Conservation (phyloP, 2,888 invertebrate genomes). For the Diarsia mendica region DNA sequence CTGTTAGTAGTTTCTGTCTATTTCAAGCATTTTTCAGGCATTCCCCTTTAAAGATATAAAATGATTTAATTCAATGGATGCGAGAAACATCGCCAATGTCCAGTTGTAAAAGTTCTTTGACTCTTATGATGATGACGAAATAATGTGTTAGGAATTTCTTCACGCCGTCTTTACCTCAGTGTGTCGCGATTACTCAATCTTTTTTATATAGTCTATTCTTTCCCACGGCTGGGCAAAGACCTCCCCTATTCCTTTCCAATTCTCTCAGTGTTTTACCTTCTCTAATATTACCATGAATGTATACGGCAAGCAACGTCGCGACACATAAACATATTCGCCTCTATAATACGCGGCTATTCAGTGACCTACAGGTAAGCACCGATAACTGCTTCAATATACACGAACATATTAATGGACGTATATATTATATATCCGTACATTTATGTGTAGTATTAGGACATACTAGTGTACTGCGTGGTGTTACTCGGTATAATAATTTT, state of each 20-base stretch:
- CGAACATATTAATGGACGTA: constrained; percentile 28
- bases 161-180: too few relatives aligned
- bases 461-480: constrained; percentile 9
- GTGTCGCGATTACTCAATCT: too few relatives aligned
- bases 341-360: constrained; percentile 54
- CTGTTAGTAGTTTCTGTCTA: too few relatives aligned
- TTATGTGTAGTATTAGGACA: background rate
- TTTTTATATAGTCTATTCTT: background rate
- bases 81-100: background rate
- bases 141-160: background rate
- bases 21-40: too few relatives aligned
- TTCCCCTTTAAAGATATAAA: too few relatives aligned
- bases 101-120: background rate
- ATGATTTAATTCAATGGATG: background rate
- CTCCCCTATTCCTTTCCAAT: background rate
- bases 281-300: background rate
- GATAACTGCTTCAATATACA: constrained; percentile 51
- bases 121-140: background rate
- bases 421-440: too few relatives aligned
- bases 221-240: background rate
- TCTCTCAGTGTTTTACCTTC: background rate
- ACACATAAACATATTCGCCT: background rate
- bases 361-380: constrained; percentile 52
- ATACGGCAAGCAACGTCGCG: background rate
- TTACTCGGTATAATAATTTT: background rate